Evolutionary conservation across 2,888 invertebrate genomes (phyloP).

Genomic region (Dinocampus coccinellae): DNA sequence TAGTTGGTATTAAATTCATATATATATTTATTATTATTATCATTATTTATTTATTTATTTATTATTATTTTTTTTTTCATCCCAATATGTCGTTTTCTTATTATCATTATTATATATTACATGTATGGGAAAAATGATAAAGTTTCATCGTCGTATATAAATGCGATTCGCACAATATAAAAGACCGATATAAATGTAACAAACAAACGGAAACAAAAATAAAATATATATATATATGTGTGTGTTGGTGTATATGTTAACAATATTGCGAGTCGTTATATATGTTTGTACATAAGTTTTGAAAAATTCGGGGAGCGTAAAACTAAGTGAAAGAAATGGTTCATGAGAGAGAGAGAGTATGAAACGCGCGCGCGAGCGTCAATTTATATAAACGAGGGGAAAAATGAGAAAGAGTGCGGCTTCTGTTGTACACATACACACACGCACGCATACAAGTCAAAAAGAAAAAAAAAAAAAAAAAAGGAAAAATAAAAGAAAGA

Average conservation of each 20-base stretch:
- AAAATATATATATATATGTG: background rate
- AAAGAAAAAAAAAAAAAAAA: too few species aligned
- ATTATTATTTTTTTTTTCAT: background rate
- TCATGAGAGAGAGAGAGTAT: too few species aligned
- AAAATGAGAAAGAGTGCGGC: background rate
- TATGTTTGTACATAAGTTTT: background rate
- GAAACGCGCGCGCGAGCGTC: background rate
- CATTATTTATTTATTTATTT: background rate
- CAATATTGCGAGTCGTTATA: background rate
- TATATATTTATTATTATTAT: background rate
- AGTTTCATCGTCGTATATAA: too few species aligned
- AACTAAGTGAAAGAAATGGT: background rate
- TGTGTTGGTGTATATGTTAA: background rate
- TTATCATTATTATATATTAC: too few species aligned
- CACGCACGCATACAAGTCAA: background rate
- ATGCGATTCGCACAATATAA: background rate
- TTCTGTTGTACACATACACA: background rate
- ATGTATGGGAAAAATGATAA: too few species aligned
- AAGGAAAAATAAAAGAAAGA: background rate
- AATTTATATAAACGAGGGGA: background rate
- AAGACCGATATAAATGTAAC: background rate
- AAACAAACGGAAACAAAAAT: background rate
- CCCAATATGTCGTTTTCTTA: background rate
- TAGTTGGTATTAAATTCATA: too few species aligned
- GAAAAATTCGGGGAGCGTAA: background rate